phyloP scores from a whole-genome alignment of 2,797 vertebrate genomes.

The Phalloptychus januarius region DNA sequence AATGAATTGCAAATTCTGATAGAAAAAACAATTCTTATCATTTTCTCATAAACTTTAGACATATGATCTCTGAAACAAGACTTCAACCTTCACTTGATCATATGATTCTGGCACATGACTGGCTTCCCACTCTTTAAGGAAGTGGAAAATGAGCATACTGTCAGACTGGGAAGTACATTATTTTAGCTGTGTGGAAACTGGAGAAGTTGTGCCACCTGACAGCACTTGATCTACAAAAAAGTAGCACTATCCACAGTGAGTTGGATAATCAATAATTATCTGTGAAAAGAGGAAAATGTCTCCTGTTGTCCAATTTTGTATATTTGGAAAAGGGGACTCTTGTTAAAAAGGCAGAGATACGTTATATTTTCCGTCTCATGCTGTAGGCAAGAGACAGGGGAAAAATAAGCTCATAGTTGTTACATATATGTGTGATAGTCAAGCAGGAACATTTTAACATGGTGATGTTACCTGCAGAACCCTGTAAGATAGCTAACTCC shows the following conservation, averaged over 20 bases:
- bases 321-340: neutral
- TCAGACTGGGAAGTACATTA: constrained; percentile 66
- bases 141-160: constrained; percentile 71
- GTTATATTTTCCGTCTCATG: neutral
- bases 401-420: constrained; percentile 41
- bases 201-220: neutral
- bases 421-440: constrained; percentile 41
- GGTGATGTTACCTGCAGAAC: constrained; percentile 32
- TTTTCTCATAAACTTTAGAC: constrained; percentile 8
- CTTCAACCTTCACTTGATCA: constrained; percentile 63
- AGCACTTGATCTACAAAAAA: constrained; percentile 9
- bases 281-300: neutral
- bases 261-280: neutral
- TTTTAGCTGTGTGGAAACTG: constrained; percentile 37
- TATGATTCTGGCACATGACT: constrained; percentile 80
- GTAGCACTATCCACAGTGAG: neutral
- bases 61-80: neutral
- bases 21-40: neutral
- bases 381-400: neutral
- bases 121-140: constrained; percentile 62
- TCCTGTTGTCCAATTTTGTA: neutral
- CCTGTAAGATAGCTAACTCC: neutral
- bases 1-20: neutral
- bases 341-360: neutral
- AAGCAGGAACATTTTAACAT: constrained; percentile 27